Evolutionary conservation across 2,888 invertebrate species (phyloP), one percentile per base, ranked within the genome.

Genomic region (Mycalesis mineus): DNA sequence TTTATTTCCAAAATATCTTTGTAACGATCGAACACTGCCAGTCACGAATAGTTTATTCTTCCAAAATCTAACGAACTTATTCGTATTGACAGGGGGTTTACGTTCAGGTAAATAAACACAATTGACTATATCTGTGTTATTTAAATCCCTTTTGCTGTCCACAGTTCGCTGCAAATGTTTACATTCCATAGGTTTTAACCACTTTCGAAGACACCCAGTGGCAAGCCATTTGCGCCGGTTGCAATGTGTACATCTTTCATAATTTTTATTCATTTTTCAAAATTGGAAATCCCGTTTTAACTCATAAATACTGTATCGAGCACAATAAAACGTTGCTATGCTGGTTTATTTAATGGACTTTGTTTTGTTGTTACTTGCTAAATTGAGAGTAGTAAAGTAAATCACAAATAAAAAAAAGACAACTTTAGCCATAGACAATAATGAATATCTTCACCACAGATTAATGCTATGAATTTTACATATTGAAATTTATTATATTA

Each of bases 171-270:
- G 88, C 66, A 84, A 78, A 80, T 89, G 88, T 87, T 88, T 89
- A 83, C 88, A 89, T 84, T 89, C 88, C 75, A 86, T 71, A 55
- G 88, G 88, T 69, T 87, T 88, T 63, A 88, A 75, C 88, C 88
- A 89, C 73, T 87, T 88, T 53, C 88, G 84, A 65, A 89, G 84
- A 67, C 88, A 88, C 62, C 88, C 88, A 63, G 87, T 78, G 65
- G 85, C 77, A 33, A 88, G 82, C 86, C 88, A 88, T 73, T 87
- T 88, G 60, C 88, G 85, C 55, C 87, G 82, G 72, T 84, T 89
- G 67, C 88, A 89, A 70, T 86, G 78, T 59, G 81, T 80, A 69
- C 88, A 88, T 66, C 88, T 77, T 68, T 90, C 88, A 68, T 88
- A 88, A 63, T 86, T 88, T 75, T 86, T 88, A 71, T 88, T 88